Base-by-base conservation (phyloP, 2,113 vertebrate genomes). In the Coreoperca whiteheadi region DNA sequence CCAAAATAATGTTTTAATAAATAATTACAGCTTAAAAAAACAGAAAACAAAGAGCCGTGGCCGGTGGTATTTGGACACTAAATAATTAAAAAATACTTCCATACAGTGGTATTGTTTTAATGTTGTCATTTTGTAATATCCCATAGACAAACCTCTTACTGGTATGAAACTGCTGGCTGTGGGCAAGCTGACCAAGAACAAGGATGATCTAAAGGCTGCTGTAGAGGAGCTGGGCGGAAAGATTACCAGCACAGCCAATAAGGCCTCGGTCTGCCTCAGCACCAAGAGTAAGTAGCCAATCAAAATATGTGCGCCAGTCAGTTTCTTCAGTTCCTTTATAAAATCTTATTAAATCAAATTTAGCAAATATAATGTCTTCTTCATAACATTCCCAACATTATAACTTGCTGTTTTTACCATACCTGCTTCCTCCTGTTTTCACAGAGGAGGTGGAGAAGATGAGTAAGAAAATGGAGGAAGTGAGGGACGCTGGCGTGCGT, bases 401-500 rank as follows among this genome's bases (percentile, higher is more conserved):
- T n/a, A 15, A 43, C 56, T 23, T 41, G 15, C 39, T 14, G 16
- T 46, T 20, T 60, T 43, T 9, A 23, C 23, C 41, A n/a, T 20
- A 7, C 25, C 1, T 12, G 61, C 28, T 46, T 75, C 43, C 30
- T 34, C 25, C 2, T 71, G 18, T 48, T 68, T 69, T 74, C 20
- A 76, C 96, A 99, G 98, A 98, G 95, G 98, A 99, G 66, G 90
- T 99, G 18, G 98, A 99, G 82, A 99, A 99, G 88, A 97, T 99
- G 97, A 96, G 68, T 78, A 99, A 98, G 94, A 99, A 99, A 90
- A 99, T 99, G 98, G 98, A 98, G 79, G 98, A 99, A 75, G 96
- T 96, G 2, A 96, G 96, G 74, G 97, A 96, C 2, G 97, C 96
- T 1, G 96, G 96, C 2, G 90, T 99, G 21, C 96, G 96, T 0